phyloP scores from a whole-genome alignment of 2,797 vertebrate species.

The Sardinella longiceps region DNA sequence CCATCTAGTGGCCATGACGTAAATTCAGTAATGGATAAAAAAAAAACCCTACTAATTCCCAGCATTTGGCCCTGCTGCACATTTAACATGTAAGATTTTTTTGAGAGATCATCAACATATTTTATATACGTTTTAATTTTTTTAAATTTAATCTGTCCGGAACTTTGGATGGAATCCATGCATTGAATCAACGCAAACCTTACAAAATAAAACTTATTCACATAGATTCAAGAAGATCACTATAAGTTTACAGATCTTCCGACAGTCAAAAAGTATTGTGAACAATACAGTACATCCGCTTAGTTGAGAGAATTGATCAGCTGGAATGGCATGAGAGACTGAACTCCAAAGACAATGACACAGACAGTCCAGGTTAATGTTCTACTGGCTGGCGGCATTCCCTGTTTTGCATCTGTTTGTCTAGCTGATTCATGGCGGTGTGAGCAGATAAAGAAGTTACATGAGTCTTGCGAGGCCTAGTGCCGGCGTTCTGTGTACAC shows the following conservation, averaged over 20 bases:
- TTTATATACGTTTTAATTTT: background rate
- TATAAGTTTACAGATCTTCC: background rate
- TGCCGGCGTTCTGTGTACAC: background rate
- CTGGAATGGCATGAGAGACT: slow-evolving; percentile 10
- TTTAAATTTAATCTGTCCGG: too few species aligned
- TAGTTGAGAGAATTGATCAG: background rate
- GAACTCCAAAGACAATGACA: slow-evolving; percentile 7
- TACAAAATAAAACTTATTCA: background rate
- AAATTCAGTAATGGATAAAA: background rate
- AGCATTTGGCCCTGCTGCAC: too few species aligned
- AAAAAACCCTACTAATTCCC: too few species aligned
- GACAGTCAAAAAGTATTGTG: background rate
- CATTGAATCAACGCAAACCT: background rate
- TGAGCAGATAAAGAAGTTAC: slow-evolving; percentile 22
- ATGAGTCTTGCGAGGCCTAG: slow-evolving; percentile 12
- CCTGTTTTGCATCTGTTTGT: slow-evolving; percentile 19
- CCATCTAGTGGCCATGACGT: background rate
- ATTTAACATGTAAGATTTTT: background rate
- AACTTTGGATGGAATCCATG: background rate
- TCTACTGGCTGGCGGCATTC: slow-evolving; percentile 18
- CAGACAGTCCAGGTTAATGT: slow-evolving; percentile 22
- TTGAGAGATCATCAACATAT: background rate
- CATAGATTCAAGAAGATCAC: background rate
- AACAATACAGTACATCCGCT: background rate
- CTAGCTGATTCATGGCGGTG: slow-evolving; percentile 21